phyloP scores from a whole-genome alignment of 1,140 invertebrate species.

The Lepidurus apus region DNA sequence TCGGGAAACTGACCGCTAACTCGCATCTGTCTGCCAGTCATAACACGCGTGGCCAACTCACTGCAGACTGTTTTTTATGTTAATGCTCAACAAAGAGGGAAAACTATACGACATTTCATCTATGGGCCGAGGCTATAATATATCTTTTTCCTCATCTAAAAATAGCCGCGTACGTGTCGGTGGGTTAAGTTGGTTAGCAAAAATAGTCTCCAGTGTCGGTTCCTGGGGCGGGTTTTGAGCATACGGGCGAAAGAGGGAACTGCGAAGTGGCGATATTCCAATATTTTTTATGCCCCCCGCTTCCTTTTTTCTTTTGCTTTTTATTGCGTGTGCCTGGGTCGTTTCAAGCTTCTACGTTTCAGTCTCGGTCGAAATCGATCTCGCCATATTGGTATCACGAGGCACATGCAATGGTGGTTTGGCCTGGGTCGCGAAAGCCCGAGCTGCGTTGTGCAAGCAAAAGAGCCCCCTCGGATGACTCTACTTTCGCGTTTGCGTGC shows the following conservation, averaged over 20 bases:
- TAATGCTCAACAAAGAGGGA: background rate
- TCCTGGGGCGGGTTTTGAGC: too few species aligned
- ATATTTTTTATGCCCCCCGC: too few species aligned
- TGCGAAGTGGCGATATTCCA: too few species aligned
- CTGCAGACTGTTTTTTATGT: constrained; percentile 13
- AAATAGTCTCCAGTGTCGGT: too few species aligned
- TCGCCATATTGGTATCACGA: constrained; percentile 18
- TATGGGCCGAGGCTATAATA: background rate
- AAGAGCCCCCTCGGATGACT: background rate
- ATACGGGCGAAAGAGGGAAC: too few species aligned
- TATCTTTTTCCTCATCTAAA: too few species aligned
- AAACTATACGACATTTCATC: constrained; percentile 3
- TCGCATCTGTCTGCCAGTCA: constrained; percentile 20
- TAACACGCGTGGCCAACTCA: constrained; percentile 13
- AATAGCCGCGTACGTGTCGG: too few species aligned
- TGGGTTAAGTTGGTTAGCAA: too few species aligned
- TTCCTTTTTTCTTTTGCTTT: background rate
- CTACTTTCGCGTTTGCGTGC: constrained; percentile 7
- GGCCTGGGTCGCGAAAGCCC: background rate
- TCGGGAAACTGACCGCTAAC: constrained; percentile 13
- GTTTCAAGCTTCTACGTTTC: background rate
- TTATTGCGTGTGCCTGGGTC: constrained; percentile 1
- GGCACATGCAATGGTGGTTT: background rate
- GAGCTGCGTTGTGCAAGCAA: background rate
- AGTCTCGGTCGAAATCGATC: constrained; percentile 14